Evolutionary conservation across 92 coral and sea anemone species (phyloP).

Genomic region (Porites lobata): DNA sequence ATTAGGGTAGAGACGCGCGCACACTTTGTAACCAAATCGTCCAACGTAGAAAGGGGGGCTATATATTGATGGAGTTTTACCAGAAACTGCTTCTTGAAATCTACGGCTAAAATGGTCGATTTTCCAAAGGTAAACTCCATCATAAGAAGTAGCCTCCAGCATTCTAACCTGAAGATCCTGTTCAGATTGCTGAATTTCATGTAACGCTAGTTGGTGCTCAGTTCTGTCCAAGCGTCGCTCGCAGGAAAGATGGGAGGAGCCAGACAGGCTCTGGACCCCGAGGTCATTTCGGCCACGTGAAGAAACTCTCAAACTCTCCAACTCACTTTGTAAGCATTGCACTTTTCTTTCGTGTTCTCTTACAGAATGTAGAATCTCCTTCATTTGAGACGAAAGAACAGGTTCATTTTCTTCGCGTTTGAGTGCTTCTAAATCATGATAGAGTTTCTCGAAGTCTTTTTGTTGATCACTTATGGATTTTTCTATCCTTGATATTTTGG

Average conservation of each 20-base stretch:
- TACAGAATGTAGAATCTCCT: conserved; percentile 43
- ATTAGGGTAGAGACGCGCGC: conserved; percentile 79
- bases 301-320: conserved; percentile 1
- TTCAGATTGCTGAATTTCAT: conserved; percentile 71
- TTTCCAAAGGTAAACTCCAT: conserved; percentile 87
- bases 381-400: conserved; percentile 33
- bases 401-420: not conserved
- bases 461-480: conserved; percentile 28
- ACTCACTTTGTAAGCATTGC: conserved; percentile 35
- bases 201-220: conserved; percentile 67
- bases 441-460: conserved; percentile 17
- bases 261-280: not conserved
- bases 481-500: conserved; percentile 44
- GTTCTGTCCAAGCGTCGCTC: conserved; percentile 61
- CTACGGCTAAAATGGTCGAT: conserved; percentile 78
- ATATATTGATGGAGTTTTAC: conserved; percentile 78
- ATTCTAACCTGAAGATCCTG: conserved; percentile 49
- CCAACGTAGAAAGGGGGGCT: conserved; percentile 91
- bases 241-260: not conserved
- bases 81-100: conserved; percentile 74
- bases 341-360: conserved; percentile 31
- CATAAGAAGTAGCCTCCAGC: conserved; percentile 70
- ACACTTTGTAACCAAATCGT: conserved; percentile 88
- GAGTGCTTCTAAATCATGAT: not conserved
- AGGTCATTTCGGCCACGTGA: not conserved